Evolutionary conservation across 2,113 vertebrate genomes (phyloP), one percentile per base, ranked within the genome.

Genomic region (Menura novaehollandiae): DNA sequence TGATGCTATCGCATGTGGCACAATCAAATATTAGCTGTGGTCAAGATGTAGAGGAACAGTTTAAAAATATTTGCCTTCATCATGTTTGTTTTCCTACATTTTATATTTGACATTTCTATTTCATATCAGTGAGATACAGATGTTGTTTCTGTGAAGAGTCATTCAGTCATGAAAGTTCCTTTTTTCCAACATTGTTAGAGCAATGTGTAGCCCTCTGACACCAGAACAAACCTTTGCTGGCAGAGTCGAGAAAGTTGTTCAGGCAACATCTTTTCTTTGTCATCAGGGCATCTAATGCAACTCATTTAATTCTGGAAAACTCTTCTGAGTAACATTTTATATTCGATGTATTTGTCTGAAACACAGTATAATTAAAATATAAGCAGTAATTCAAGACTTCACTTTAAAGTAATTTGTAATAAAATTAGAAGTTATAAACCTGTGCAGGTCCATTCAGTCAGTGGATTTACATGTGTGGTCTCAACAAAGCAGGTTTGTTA

Each of bases 211-310:
- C n/a, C n/a, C n/a, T 73, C 35, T 74, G 23, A 59, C 30, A 17
- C 18, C 1, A 2, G 15, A 52, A 49, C 30, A 85, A 79, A 20
- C 1, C 5, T 83, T 80, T 69, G 7, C 10, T 66, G 49, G 11
- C 9, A 62, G 12, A 63, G 32, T 39, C 21, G 28, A 66, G 24
- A 41, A 52, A 53, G 5, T 19, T 68, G 9, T 16, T 55, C 32
- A 67, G 33, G 2, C 15, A 73, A 74, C 13, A 35, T 9, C 12
- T 67, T 33, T 86, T 53, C 20, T 12, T 81, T 32, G 15, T 17
- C 1, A 1, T 85, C 39, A 49, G 3, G 12, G 3, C 14, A 59
- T 21, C 10, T 43, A 78, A 27, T 0, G 0, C 11, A 66, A 58
- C 10, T 51, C 6, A 24, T 74, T 83, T 82, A 51, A 75, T 55